Evolutionary conservation across 1,140 invertebrate species (phyloP).

Genomic region (Lepidurus couesii): DNA sequence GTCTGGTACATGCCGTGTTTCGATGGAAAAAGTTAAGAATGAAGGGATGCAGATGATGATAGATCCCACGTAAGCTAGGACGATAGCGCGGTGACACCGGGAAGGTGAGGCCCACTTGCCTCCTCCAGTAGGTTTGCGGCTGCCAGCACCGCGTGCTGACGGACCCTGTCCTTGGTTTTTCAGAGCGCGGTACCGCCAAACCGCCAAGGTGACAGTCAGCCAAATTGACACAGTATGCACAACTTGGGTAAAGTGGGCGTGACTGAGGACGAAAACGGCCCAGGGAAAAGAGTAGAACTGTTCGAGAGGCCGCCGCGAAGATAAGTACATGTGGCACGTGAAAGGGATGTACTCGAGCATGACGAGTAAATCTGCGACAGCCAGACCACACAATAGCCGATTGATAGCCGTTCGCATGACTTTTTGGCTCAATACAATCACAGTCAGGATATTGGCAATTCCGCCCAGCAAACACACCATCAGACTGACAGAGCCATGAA

Average conservation of each 20-base stretch:
- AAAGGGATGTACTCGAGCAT: slow-evolving; percentile 93
- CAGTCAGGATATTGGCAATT: slow-evolving; percentile 86
- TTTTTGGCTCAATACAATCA: slow-evolving; percentile 80
- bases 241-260: slow-evolving; percentile 70
- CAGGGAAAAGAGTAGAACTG: slow-evolving; percentile 65
- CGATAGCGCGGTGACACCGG: slow-evolving; percentile 54
- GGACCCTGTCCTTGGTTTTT: slow-evolving; percentile 34
- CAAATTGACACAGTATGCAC: slow-evolving; percentile 89
- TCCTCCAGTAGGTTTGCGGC: slow-evolving; percentile 50
- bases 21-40: slow-evolving; percentile 63
- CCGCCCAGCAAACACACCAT: slow-evolving; percentile 85
- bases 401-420: slow-evolving; percentile 79
- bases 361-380: slow-evolving; percentile 82
- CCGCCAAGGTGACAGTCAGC: slow-evolving; percentile 80
- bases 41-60: slow-evolving; percentile 78
- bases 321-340: slow-evolving; percentile 70
- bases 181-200: slow-evolving; percentile 89
- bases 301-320: slow-evolving; percentile 41
- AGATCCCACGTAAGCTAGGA: slow-evolving; percentile 71
- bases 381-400: slow-evolving; percentile 79
- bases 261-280: slow-evolving; percentile 73
- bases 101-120: background rate
- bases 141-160: slow-evolving; percentile 39
- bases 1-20: slow-evolving; percentile 35
- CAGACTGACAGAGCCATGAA: slow-evolving; percentile 68